phyloP scores from a whole-genome alignment of 2,797 vertebrate genomes.

The Setipinna tenuifilis region DNA sequence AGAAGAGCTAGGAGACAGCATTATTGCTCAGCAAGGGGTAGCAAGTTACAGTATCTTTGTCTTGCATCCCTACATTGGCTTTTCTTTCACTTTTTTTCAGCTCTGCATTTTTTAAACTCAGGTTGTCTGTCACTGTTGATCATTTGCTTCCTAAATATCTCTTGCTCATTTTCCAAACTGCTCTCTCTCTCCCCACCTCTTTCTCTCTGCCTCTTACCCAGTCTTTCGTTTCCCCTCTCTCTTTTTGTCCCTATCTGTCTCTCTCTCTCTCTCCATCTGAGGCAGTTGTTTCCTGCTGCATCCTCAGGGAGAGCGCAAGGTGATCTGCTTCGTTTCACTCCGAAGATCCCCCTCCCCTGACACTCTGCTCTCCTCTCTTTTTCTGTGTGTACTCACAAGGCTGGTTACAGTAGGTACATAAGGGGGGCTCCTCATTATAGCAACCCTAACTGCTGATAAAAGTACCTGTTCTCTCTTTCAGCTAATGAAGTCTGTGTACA shows the following conservation, averaged over 20 bases:
- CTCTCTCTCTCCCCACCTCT: not conserved
- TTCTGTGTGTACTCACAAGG: not conserved
- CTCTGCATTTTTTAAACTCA: no score
- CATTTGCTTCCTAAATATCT: no score
- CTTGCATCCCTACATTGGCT: no score
- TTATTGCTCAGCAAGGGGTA: not conserved
- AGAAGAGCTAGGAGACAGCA: slow-evolving; percentile 15
- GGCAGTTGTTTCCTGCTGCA: not conserved
- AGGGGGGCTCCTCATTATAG: no score
- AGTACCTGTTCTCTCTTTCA: no score
- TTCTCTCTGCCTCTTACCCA: not conserved
- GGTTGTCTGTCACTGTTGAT: no score
- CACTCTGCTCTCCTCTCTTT: slow-evolving; percentile 5
- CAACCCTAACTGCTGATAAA: no score
- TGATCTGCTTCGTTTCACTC: slow-evolving; percentile 43
- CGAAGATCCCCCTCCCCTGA: slow-evolving; percentile 35
- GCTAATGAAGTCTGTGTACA: no score
- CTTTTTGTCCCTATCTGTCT: slow-evolving; percentile 1
- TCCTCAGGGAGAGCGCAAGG: slow-evolving; percentile 23
- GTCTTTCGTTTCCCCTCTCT: slow-evolving; percentile 29
- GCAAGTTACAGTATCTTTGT: no score
- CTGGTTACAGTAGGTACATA: not conserved
- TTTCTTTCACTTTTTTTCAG: no score
- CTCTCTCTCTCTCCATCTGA: not conserved
- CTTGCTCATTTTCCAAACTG: no score